Evolutionary conservation across 2,113 vertebrate species (phyloP).

Genomic region (Shinisaurus crocodilurus): DNA sequence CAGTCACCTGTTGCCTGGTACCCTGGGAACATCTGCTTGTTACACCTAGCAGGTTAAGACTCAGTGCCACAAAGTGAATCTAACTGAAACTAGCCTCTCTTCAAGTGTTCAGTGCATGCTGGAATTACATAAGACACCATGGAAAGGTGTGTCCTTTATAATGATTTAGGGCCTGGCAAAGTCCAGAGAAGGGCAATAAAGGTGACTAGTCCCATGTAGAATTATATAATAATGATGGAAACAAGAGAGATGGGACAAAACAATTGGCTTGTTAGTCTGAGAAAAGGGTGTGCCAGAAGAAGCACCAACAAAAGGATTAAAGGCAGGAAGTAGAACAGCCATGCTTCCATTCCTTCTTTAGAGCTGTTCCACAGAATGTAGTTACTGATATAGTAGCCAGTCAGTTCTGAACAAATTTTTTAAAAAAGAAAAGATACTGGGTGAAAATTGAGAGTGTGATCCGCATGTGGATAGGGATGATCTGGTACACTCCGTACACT

Average conservation of each 20-base stretch:
- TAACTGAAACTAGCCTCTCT: constrained; percentile 6
- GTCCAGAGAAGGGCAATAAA: neutral
- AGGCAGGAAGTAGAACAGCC: constrained; percentile 41
- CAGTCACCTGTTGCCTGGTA: fast-evolving
- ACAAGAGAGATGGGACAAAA: constrained; percentile 5
- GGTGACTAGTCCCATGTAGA: neutral
- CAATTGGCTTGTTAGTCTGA: constrained; percentile 15
- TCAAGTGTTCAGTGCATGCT: neutral
- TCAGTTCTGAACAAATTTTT: constrained; percentile 17
- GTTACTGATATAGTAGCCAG: neutral
- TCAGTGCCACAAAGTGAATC: neutral
- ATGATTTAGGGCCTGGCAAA: constrained; percentile 30
- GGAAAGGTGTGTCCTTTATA: neutral
- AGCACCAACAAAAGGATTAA: constrained; percentile 47
- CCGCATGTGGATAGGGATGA: neutral
- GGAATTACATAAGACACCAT: neutral
- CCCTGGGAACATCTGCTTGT: neutral
- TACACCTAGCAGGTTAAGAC: neutral
- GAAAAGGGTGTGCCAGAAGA: constrained; percentile 52
- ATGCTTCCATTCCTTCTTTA: neutral
- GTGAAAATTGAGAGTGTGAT: neutral
- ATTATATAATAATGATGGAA: neutral
- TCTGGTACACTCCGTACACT: neutral
- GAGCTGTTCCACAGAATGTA: neutral
- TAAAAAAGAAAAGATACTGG: neutral